Evolutionary conservation across 2,797 vertebrate species (phyloP), one percentile per base, ranked within the genome.

Genomic region (Characodon lateralis): DNA sequence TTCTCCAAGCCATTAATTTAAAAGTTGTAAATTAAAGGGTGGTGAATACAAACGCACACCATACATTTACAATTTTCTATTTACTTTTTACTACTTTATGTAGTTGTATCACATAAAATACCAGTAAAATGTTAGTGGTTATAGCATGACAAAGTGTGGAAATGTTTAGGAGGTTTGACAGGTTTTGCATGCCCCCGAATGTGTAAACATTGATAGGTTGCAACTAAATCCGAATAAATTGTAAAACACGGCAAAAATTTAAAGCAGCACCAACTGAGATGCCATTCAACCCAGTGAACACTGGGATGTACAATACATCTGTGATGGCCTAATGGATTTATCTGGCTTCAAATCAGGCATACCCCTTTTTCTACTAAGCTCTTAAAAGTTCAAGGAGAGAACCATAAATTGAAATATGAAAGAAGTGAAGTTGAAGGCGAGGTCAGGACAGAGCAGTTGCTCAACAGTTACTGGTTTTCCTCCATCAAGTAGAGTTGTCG

Each of bases 321-420:
- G 78, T 72, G 66, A 79, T 74, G 65, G 53, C 18, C 73, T 83
- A 78, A 89, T 87, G 59, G 74, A 78, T 55, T 68, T 50, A 13
- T 81, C 74, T 75, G 74, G 78, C 84, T 89, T 87, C 89, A 91
- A 91, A 88, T 83, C 80, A 78, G 56, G 48, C 35, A 35, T n/a
- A 46, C 26, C 56, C 20, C 43, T 71, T 76, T 75, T 58, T 77
- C 46, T 46, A 5, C 78, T 83, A 66, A 84, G 78, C 86, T 77
- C 79, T 77, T 79, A 69, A 84, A 84, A 63, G 76, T 89, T 81
- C 26, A 80, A 39, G 51, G 80, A 88, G 80, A 83, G 70, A 82
- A 79, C 75, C 63, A 56, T 82, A 71, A 83, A 78, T 74, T 83
- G 72, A 83, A 88, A 86, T 87, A 85, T 83, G 84, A 83, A 90